phyloP scores from a whole-genome alignment of 2,888 invertebrate genomes.

The Brachypalpus laphriformis region DNA sequence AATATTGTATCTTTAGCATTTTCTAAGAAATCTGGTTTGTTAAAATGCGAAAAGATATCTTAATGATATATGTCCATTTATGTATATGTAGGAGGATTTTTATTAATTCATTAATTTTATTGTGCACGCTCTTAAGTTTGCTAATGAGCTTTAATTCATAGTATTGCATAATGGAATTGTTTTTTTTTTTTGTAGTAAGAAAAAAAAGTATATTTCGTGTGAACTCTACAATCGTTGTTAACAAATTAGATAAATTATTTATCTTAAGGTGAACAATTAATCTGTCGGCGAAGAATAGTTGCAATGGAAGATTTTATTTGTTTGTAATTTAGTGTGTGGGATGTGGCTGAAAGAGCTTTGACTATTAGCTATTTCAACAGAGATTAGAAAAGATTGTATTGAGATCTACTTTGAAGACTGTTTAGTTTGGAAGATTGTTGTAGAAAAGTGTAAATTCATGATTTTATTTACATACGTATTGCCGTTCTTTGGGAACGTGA shows the following conservation, averaged over 20 bases:
- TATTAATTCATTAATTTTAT: conserved; percentile 40
- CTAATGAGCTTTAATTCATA: conserved; percentile 18
- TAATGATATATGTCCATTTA: neutral
- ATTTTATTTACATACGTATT: conserved; percentile 55
- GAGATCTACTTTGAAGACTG: conserved; percentile 40
- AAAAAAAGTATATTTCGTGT: conserved; percentile 5
- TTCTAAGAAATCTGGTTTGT: conserved; percentile 18
- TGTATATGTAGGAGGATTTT: conserved; percentile 21
- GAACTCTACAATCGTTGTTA: conserved; percentile 17
- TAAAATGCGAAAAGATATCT: neutral
- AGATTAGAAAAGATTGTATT: conserved; percentile 36
- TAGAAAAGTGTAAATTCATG: conserved; percentile 15
- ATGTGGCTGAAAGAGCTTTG: conserved; percentile 25
- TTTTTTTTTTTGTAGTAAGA: neutral
- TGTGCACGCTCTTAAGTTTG: conserved; percentile 8
- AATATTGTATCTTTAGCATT: conserved; percentile 13
- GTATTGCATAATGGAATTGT: conserved; percentile 31
- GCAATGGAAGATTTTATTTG: conserved; percentile 34
- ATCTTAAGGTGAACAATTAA: neutral
- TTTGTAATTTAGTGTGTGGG: conserved; percentile 24
- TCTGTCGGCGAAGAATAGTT: conserved; percentile 1
- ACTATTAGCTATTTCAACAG: conserved; percentile 21
- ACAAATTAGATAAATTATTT: conserved; percentile 20
- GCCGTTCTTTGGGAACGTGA: conserved; percentile 19
- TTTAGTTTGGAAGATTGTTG: conserved; percentile 6